Conservation (phyloP, 2,888 invertebrate species). For the Cantharis nigra region DNA sequence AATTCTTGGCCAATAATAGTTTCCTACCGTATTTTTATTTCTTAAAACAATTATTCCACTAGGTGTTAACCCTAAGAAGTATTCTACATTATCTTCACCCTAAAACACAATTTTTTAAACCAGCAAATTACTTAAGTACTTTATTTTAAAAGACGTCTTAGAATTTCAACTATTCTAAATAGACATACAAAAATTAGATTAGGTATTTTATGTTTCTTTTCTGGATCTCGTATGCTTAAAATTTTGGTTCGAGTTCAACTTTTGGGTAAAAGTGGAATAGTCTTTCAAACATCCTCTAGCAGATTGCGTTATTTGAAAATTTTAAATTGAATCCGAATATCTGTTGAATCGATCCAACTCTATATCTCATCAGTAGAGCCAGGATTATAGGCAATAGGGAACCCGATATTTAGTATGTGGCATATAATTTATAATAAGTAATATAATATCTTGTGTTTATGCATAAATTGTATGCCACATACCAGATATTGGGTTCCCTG, state of each 20-base stretch:
- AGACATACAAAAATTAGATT: too few species aligned
- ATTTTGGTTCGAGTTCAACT: too few species aligned
- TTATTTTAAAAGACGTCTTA: background rate
- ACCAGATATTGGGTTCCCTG: too few species aligned
- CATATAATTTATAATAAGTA: too few species aligned
- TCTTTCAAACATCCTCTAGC: background rate
- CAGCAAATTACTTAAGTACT: background rate
- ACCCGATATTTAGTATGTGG: too few species aligned
- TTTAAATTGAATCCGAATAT: background rate
- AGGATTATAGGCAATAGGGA: too few species aligned
- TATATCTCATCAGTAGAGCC: background rate
- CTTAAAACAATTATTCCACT: conserved; percentile 93
- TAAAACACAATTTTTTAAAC: conserved; percentile 53
- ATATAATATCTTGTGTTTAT: too few species aligned
- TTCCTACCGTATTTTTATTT: conserved; percentile 95
- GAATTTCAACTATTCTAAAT: background rate
- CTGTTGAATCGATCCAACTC: background rate
- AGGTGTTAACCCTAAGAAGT: conserved; percentile 93
- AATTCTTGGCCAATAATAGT: conserved; percentile 98
- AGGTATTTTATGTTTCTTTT: too few species aligned
- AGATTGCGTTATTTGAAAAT: background rate
- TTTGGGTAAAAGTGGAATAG: background rate
- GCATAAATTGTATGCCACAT: too few species aligned
- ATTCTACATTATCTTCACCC: conserved; percentile 96
- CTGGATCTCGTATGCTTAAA: too few species aligned